Percentiles rank a stretch among this genome's conserved stretches.
These are phyloP conservation scores for Eutrigla gurnardus DNA, from an alignment of 2,797 vertebrate genomes.

Conservation along the genomic window DNA sequence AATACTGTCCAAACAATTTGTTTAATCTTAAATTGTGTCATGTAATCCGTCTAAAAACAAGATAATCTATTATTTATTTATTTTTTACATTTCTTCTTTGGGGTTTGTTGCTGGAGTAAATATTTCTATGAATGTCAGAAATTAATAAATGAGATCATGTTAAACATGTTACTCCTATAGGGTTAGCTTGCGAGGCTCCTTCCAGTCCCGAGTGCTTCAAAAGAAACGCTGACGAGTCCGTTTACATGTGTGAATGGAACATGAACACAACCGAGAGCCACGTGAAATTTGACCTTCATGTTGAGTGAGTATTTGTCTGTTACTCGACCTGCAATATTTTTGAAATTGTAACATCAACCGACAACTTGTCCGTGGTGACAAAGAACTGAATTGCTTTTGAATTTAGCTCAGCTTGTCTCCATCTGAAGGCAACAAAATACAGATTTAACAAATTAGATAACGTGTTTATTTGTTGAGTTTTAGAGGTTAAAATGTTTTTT, in stretches of 20 bases:
- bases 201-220: conserved; percentile 72
- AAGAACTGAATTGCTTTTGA: too few relatives aligned
- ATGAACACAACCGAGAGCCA: conserved; percentile 28
- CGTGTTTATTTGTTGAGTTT: too few relatives aligned
- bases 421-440: not conserved
- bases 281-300: conserved; percentile 46
- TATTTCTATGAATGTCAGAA: not conserved
- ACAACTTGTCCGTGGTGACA: not conserved
- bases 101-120: not conserved
- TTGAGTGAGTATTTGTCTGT: conserved; percentile 60
- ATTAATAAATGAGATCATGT: not conserved
- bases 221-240: not conserved
- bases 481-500: too few relatives aligned
- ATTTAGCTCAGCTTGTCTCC: not conserved
- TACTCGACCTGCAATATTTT: conserved; percentile 6
- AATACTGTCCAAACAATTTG: too few relatives aligned
- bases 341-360: not conserved
- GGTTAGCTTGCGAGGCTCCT: conserved; percentile 58
- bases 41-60: too few relatives aligned
- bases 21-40: too few relatives aligned
- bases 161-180: conserved; percentile 42
- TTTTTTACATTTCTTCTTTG: not conserved
- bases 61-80: too few relatives aligned
- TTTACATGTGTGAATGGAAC: conserved; percentile 73
- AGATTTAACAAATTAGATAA: too few relatives aligned